phyloP scores from a whole-genome alignment of 2,797 vertebrate species.

The Micropoecilia bifurca region DNA sequence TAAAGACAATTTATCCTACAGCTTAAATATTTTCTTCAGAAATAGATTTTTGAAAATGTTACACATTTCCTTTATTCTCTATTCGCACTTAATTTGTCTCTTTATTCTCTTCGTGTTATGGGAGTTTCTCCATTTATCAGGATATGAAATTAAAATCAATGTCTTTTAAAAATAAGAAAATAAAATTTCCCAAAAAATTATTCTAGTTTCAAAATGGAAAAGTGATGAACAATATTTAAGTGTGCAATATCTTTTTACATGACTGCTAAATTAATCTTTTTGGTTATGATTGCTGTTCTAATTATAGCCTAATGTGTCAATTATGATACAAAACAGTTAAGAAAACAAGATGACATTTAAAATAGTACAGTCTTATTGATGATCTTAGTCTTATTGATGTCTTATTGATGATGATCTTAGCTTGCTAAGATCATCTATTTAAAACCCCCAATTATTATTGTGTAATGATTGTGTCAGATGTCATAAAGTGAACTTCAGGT shows the following conservation, averaged over 20 bases:
- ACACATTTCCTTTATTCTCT: neutral
- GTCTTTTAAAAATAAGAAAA: neutral
- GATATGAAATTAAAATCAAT: neutral
- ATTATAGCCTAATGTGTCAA: neutral
- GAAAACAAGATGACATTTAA: neutral
- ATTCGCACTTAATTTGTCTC: neutral
- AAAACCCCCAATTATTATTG: neutral
- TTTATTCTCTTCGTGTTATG: neutral
- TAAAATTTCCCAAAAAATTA: neutral
- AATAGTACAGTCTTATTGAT: neutral
- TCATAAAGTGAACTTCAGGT: neutral
- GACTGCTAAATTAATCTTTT: neutral
- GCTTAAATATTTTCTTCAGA: neutral
- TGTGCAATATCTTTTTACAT: neutral
- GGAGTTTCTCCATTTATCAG: neutral
- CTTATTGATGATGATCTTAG: no score
- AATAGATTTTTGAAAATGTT: neutral
- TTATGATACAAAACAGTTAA: neutral
- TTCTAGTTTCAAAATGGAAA: neutral
- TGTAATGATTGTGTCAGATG: neutral
- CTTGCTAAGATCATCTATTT: neutral
- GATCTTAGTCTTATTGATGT: no score
- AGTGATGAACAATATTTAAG: neutral
- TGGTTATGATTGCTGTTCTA: neutral
- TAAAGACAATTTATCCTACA: neutral